Percentiles rank a stretch among this genome's conserved stretches.
Conservation (phyloP, 2,797 vertebrate species). For the Sciurus vulgaris region DNA sequence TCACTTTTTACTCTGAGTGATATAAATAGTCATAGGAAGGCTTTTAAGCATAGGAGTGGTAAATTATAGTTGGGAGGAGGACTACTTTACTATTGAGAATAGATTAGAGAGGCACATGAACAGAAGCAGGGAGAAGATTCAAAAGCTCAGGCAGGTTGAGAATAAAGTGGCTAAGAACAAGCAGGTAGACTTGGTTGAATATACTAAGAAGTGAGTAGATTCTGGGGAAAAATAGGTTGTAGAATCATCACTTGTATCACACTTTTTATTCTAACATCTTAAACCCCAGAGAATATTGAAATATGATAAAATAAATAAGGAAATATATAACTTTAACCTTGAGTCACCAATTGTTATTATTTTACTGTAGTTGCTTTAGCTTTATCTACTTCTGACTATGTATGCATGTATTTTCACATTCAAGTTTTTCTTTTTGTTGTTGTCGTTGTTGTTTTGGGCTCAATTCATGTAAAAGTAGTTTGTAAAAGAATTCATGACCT, state of each 20-base stretch:
- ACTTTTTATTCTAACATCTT: neutral
- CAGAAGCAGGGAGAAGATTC: neutral
- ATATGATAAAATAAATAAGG: neutral
- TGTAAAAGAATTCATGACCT: neutral
- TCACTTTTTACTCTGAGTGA: neutral
- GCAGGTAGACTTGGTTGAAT: neutral
- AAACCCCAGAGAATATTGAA: neutral
- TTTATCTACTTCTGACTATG: neutral
- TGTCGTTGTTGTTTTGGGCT: neutral
- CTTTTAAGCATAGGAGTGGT: neutral
- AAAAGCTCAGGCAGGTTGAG: neutral
- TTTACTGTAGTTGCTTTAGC: neutral
- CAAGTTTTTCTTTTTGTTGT: neutral
- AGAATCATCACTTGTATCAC: neutral
- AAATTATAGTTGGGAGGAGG: neutral
- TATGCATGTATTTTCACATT: neutral
- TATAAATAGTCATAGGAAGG: neutral
- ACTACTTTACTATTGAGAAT: neutral
- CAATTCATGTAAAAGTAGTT: slow-evolving; percentile 7
- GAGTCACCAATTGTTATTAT: neutral
- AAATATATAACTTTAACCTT: neutral
- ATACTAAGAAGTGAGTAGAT: neutral
- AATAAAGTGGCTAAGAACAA: neutral
- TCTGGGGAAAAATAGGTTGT: neutral
- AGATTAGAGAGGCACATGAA: neutral